Conservation (phyloP, 2,888 invertebrate species). For the Monopis laevigella region DNA sequence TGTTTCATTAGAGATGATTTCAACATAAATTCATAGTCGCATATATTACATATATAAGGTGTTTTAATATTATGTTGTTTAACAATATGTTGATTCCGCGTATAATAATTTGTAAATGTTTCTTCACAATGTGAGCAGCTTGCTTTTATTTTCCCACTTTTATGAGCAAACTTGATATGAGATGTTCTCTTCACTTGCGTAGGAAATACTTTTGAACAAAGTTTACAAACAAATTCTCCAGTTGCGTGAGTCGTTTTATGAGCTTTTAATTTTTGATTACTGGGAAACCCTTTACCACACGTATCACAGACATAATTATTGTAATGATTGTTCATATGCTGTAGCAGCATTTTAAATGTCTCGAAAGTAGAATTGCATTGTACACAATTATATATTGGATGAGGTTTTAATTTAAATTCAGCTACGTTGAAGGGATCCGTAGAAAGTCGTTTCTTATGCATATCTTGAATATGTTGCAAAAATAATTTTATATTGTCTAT, state of each 20-base stretch:
- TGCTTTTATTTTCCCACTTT: conserved; percentile 39
- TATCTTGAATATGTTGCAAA: conserved; percentile 35
- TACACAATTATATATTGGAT: conserved; percentile 41
- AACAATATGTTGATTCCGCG: conserved; percentile 50
- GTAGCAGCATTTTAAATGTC: conserved; percentile 52
- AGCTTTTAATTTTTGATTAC: conserved; percentile 27
- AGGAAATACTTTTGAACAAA: conserved; percentile 32
- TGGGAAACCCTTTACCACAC: conserved; percentile 53
- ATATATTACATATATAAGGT: conserved; percentile 52
- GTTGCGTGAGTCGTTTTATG: conserved; percentile 39
- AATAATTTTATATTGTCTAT: conserved; percentile 28
- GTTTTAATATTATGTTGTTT: conserved; percentile 41
- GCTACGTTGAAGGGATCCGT: conserved; percentile 46
- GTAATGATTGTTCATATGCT: conserved; percentile 52
- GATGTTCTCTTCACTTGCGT: conserved; percentile 33
- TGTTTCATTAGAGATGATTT: conserved; percentile 50
- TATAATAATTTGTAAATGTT: conserved; percentile 49
- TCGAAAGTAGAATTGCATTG: conserved; percentile 46
- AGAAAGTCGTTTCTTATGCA: conserved; percentile 31
- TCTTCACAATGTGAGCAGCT: conserved; percentile 47
- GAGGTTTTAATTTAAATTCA: conserved; percentile 46
- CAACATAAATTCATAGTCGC: conserved; percentile 46
- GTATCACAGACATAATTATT: conserved; percentile 55
- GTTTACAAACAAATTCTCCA: conserved; percentile 29
- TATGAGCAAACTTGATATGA: conserved; percentile 50